Evolutionary conservation across 2,888 invertebrate genomes (phyloP), one percentile per base, ranked within the genome.

Genomic region (Noctua pronuba): DNA sequence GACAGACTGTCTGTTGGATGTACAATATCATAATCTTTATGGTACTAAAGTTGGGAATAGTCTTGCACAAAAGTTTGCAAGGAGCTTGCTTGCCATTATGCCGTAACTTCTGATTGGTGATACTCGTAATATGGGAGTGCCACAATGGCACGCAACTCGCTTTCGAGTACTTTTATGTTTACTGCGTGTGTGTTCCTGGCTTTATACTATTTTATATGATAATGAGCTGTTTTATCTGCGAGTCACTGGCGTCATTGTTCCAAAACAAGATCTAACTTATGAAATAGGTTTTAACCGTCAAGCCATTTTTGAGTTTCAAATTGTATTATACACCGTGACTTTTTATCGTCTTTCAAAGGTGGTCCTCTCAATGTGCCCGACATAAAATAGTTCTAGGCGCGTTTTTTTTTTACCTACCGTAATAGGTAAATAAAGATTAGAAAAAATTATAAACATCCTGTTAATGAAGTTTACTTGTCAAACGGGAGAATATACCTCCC

Each of bases 11-110:
- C 77, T 52, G 44, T n/a, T 66, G 21, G 16, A 70, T 44, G 28
- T 35, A 44, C 55, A 69, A 49, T 69, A 82, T 75, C 44, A n/a
- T 66, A 68, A 64, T 77, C 52, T 7, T 68, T 62, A 49, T 4
- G 16, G n/a, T 11, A 21, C 38, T 38, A 6, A 24, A 64, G 64
- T 24, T 62, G 10, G 5, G 24, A 1, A 38, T 65, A 31, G 31
- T 60, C 21, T 31, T 60, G 60, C 31, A 31, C 10, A 31, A 31
- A 31, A 60, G 31, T 60, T 31, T 31, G 4, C 3, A 60, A 31
- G 28, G 21, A 31, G 31, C 31, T 60, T 60, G 21, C 60, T 60
- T 60, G 18, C 60, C 31, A 31, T 18, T 21, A 60, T 60, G 60
- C 31, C 31, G 31, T 60, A 60, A 60, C 8, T 31, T 60, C 31